A percentile compares a stretch with the other conserved stretches of the same genome.
phyloP scores from a whole-genome alignment of 2,113 vertebrate genomes.

The Pterocles burchelli region DNA sequence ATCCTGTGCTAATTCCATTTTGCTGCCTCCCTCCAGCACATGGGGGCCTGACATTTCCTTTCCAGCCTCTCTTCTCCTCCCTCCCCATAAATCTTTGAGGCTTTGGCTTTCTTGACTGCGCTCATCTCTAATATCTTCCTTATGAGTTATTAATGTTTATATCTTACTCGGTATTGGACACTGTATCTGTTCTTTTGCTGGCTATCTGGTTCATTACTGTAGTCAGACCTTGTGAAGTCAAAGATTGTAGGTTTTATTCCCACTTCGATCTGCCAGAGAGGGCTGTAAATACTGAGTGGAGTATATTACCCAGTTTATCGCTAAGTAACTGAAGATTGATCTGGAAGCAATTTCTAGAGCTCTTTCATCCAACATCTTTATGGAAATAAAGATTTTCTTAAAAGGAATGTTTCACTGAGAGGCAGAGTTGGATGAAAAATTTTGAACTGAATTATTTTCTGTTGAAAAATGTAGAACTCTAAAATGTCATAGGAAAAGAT shows the following conservation, averaged over 20 bases:
- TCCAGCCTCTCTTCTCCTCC: not conserved
- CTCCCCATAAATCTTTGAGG: not conserved
- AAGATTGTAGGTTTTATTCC: not conserved
- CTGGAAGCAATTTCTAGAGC: constrained; percentile 4
- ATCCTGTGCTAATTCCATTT: not conserved
- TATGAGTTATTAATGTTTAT: not conserved
- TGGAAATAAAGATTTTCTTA: constrained; percentile 48
- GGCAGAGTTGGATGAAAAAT: not conserved
- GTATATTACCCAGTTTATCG: constrained; percentile 8
- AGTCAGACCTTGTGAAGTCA: not conserved
- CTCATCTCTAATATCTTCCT: not conserved
- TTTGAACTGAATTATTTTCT: not conserved
- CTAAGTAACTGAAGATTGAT: not conserved
- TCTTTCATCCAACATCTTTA: not conserved
- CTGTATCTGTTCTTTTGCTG: not conserved
- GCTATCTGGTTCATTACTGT: not conserved
- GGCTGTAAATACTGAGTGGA: not conserved
- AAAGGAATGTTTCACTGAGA: constrained; percentile 40
- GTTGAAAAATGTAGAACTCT: not conserved
- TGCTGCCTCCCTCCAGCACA: not conserved
- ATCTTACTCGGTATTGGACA: not conserved
- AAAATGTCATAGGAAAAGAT: not conserved
- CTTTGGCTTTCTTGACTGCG: not conserved
- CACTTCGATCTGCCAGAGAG: not conserved
- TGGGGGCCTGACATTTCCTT: not conserved